Percentiles rank a stretch among this genome's conserved stretches.
These are phyloP conservation scores for Orius laevigatus DNA, from an alignment of 1,140 invertebrate genomes.

Conservation along the genomic window DNA sequence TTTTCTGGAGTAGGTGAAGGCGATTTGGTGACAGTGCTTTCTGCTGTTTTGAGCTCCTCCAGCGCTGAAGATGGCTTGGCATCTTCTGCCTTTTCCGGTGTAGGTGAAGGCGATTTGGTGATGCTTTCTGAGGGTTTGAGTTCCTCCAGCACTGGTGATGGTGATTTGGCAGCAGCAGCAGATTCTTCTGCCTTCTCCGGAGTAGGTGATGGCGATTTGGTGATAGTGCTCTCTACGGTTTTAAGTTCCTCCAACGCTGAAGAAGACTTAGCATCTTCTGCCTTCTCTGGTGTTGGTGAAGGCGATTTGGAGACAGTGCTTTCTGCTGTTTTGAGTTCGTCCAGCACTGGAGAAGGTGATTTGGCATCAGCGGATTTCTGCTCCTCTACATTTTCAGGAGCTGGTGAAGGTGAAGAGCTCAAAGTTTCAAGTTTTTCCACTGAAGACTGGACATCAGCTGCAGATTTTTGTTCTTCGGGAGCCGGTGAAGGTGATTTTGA, in stretches of 20 bases:
- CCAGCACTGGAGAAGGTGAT: constrained; percentile 16
- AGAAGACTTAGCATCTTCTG: background rate
- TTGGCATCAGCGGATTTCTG: constrained; percentile 1
- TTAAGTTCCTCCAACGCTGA: no score
- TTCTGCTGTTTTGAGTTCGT: no score
- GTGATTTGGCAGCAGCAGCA: constrained; percentile 5
- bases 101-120: background rate
- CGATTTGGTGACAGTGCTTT: background rate
- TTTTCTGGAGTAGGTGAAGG: background rate
- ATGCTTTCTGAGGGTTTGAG: background rate
- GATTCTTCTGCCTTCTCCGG: no score
- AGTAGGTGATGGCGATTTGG: background rate
- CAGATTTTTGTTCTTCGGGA: no score
- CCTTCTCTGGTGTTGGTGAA: background rate
- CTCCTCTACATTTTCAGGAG: no score
- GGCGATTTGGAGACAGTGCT: background rate
- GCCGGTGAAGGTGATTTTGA: background rate
- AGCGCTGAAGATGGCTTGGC: constrained; percentile 3
- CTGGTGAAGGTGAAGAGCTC: no score
- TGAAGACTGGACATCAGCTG: no score
- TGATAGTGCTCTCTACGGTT: background rate
- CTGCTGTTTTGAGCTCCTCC: background rate
- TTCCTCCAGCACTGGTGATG: constrained; percentile 15
- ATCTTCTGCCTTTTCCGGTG: background rate
- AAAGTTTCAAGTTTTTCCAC: no score